These are phyloP conservation scores for Yasuhikotakia modesta DNA, from an alignment of 2,797 vertebrate genomes.

Conservation along the genomic window DNA sequence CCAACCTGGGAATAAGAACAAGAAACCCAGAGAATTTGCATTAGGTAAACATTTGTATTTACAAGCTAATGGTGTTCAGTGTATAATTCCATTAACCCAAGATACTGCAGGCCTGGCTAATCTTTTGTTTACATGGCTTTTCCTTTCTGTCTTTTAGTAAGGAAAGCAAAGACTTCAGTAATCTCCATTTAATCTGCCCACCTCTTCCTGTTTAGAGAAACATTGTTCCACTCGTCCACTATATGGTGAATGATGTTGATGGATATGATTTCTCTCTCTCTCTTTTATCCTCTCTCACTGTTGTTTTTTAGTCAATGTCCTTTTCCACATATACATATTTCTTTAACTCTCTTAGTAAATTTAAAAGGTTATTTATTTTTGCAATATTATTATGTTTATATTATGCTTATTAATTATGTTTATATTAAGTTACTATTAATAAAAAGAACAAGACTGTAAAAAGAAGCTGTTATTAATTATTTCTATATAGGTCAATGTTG, in stretches of 20 bases:
- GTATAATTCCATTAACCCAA: conserved; percentile 53
- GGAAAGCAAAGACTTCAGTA: conserved; percentile 31
- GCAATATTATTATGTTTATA: background rate
- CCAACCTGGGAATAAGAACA: conserved; percentile 6
- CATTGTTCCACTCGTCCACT: conserved; percentile 26
- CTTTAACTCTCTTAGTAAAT: background rate
- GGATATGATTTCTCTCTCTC: conserved; percentile 39
- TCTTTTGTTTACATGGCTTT: conserved; percentile 53
- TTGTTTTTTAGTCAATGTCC: background rate
- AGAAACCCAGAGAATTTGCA: conserved; percentile 28
- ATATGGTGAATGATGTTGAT: conserved; percentile 40
- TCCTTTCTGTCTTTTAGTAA: conserved; percentile 22
- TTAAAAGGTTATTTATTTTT: background rate
- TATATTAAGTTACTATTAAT: background rate
- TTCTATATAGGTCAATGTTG: background rate
- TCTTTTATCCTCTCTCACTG: conserved; percentile 3
- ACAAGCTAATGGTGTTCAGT: conserved; percentile 24
- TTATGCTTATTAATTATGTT: background rate
- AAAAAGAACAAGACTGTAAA: background rate
- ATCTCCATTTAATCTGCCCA: conserved; percentile 54
- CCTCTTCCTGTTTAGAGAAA: conserved; percentile 57
- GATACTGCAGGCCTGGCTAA: conserved; percentile 48
- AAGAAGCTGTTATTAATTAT: background rate
- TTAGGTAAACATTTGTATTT: conserved; percentile 42
- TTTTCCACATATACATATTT: conserved; percentile 8